A percentile compares a stretch with the other conserved stretches of the same genome.
These are phyloP conservation scores for Danaus chrysippus DNA, from an alignment of 2,888 invertebrate genomes.

Conservation along the genomic window DNA sequence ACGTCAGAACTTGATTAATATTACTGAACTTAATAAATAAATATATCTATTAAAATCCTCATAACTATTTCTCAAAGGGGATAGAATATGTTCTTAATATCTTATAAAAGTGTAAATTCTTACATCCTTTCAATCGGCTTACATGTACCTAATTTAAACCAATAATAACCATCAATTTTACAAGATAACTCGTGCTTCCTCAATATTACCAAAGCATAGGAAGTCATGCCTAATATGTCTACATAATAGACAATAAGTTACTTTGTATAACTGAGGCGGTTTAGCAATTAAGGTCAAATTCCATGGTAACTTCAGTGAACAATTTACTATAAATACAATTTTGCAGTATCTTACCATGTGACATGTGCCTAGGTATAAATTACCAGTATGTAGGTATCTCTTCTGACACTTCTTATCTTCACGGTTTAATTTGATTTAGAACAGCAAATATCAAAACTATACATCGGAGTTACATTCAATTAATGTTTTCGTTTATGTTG, in stretches of 20 bases:
- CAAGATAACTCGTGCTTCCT: slow-evolving; percentile 6
- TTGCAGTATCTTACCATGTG: neutral
- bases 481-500: neutral
- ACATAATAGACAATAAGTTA: slow-evolving; percentile 4
- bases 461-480: neutral
- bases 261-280: neutral
- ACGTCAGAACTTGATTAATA: too few relatives aligned
- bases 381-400: neutral
- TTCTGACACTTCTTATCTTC: neutral
- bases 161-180: slow-evolving; percentile 8
- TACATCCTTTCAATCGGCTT: slow-evolving; percentile 2
- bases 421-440: neutral
- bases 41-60: too few relatives aligned
- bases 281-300: slow-evolving; percentile 3
- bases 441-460: neutral
- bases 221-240: slow-evolving; percentile 2
- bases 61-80: too few relatives aligned
- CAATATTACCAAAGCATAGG: slow-evolving; percentile 5
- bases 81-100: neutral
- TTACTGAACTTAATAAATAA: too few relatives aligned
- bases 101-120: neutral
- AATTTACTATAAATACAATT: neutral
- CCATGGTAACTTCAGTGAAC: slow-evolving; percentile 4
- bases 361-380: neutral
- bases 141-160: slow-evolving; percentile 6